Evolutionary conservation across 2,888 invertebrate genomes (phyloP).

Genomic region (Crocallis elinguaria): DNA sequence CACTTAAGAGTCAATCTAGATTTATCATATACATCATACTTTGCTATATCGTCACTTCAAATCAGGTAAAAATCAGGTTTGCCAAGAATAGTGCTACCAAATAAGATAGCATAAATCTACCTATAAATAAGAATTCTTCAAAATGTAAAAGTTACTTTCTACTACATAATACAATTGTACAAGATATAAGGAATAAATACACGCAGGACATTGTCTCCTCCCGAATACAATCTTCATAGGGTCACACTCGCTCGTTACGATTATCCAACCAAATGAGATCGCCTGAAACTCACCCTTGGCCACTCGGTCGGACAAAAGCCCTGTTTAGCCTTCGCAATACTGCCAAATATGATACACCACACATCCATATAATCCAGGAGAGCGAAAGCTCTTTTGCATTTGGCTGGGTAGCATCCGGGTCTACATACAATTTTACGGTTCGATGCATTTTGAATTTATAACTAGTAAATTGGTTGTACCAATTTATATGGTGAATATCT

Average conservation of each 20-base stretch:
- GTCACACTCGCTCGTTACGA: constrained; percentile 28
- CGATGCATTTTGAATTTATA: constrained; percentile 84
- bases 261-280: constrained; percentile 50
- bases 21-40: too few species aligned
- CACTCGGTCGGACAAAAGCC: constrained; percentile 64
- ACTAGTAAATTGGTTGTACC: constrained; percentile 80
- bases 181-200: too few species aligned
- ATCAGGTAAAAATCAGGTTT: too few species aligned
- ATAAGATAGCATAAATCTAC: too few species aligned
- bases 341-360: constrained; percentile 55
- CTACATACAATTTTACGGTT: constrained; percentile 80
- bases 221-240: not conserved
- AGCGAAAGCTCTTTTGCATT: constrained; percentile 43
- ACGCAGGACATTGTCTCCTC: too few species aligned
- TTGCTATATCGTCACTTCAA: too few species aligned
- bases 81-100: too few species aligned
- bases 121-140: too few species aligned
- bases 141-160: too few species aligned
- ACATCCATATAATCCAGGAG: constrained; percentile 24
- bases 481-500: constrained; percentile 81
- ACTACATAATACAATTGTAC: too few species aligned
- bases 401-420: constrained; percentile 61
- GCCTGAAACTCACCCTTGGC: constrained; percentile 28
- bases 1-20: too few species aligned
- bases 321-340: constrained; percentile 59